Evolutionary conservation across 2,797 vertebrate species (phyloP).

Genomic region (Stomatorhinus walkeri): DNA sequence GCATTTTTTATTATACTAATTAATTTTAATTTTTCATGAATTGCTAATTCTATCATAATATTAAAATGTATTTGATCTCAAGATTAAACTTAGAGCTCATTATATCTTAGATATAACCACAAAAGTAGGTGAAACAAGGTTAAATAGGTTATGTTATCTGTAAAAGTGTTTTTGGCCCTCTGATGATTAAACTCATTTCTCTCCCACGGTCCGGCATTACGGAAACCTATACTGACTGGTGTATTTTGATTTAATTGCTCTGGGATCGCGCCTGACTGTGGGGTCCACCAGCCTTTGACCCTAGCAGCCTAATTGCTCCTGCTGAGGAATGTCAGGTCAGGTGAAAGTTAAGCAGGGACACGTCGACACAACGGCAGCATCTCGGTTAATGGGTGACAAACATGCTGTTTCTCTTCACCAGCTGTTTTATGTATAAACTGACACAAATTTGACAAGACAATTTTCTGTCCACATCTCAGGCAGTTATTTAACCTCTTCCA

Average conservation of each 20-base stretch:
- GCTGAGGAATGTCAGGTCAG: neutral
- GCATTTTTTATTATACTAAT: neutral
- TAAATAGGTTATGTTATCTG: neutral
- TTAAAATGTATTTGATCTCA: constrained; percentile 6
- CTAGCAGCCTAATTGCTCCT: neutral
- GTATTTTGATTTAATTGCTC: neutral
- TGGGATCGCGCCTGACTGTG: neutral
- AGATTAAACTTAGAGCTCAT: neutral
- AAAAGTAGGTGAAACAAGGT: neutral
- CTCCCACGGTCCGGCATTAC: neutral
- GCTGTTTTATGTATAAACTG: neutral
- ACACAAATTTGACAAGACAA: neutral
- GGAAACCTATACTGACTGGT: neutral
- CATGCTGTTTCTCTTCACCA: neutral
- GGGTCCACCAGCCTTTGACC: neutral
- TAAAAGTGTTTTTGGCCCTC: neutral
- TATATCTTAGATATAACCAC: neutral
- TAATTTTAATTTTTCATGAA: neutral
- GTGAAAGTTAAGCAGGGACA: neutral
- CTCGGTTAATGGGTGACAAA: neutral
- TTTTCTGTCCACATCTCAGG: neutral
- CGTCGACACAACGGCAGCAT: neutral
- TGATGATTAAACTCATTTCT: neutral
- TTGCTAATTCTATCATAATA: neutral
- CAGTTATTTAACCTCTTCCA: neutral